phyloP scores from a whole-genome alignment of 1,140 invertebrate species.

The Monomorium pharaonis region DNA sequence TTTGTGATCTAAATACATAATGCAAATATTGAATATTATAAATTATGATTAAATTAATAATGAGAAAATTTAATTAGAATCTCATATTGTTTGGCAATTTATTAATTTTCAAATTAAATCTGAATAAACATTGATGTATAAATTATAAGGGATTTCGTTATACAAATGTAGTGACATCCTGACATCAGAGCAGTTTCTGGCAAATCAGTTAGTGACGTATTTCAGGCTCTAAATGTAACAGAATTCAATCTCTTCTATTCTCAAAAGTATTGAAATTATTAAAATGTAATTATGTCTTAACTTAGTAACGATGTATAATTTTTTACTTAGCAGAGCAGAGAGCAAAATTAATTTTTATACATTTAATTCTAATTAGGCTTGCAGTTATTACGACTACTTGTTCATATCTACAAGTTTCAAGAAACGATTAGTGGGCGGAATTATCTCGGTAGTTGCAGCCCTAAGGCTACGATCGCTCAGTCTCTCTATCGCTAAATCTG shows the following conservation, averaged over 20 bases:
- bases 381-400: neutral
- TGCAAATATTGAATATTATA: neutral
- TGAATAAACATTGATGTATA: neutral
- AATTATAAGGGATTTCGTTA: neutral
- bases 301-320: neutral
- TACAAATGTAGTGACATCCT: neutral
- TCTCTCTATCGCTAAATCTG: neutral
- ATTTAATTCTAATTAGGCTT: neutral
- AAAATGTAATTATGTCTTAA: neutral
- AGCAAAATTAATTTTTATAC: neutral
- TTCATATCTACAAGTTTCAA: neutral
- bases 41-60: neutral
- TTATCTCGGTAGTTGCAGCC: neutral
- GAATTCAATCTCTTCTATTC: neutral
- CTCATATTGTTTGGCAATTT: neutral
- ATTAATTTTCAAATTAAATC: neutral
- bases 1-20: neutral
- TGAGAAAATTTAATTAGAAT: neutral
- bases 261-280: neutral
- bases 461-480: neutral
- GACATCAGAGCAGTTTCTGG: neutral
- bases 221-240: neutral
- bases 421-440: neutral
- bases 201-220: neutral
- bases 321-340: neutral